Evolutionary conservation across 2,797 vertebrate genomes (phyloP).

Genomic region (Notolepis coatsorum): DNA sequence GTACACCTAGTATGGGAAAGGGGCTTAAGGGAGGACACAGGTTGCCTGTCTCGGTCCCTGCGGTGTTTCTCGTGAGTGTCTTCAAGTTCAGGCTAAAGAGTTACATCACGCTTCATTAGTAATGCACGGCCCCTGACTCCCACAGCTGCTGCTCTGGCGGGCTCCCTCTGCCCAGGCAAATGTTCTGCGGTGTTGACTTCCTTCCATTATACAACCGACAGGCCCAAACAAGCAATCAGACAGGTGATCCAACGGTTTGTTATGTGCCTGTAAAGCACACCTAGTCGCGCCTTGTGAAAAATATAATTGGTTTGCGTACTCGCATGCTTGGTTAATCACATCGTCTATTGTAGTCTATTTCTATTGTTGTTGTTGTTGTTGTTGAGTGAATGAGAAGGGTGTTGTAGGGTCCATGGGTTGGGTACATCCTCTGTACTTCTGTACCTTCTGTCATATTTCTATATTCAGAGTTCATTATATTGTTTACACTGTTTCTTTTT

Average conservation of each 20-base stretch:
- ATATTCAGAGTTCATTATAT: too few relatives aligned
- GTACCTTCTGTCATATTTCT: too few relatives aligned
- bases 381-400: too few relatives aligned
- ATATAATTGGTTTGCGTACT: too few relatives aligned
- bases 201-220: constrained; percentile 21
- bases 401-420: too few relatives aligned
- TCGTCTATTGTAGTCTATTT: too few relatives aligned
- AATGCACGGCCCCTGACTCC: constrained; percentile 10
- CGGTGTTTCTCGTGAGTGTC: background rate
- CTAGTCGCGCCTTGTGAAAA: background rate
- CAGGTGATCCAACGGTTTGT: background rate
- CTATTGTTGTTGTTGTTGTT: too few relatives aligned
- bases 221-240: background rate
- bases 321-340: too few relatives aligned
- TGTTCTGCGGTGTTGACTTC: background rate
- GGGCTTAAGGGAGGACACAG: background rate
- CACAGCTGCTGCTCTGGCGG: background rate
- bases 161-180: background rate
- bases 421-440: too few relatives aligned
- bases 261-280: too few relatives aligned
- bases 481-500: too few relatives aligned
- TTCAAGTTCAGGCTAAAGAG: background rate
- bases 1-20: background rate
- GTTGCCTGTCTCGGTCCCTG: constrained; percentile 1
- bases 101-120: constrained; percentile 31